Evolutionary conservation across 2,113 vertebrate genomes (phyloP), one percentile per base, ranked within the genome.

Genomic region (Australoheros scitulus): DNA sequence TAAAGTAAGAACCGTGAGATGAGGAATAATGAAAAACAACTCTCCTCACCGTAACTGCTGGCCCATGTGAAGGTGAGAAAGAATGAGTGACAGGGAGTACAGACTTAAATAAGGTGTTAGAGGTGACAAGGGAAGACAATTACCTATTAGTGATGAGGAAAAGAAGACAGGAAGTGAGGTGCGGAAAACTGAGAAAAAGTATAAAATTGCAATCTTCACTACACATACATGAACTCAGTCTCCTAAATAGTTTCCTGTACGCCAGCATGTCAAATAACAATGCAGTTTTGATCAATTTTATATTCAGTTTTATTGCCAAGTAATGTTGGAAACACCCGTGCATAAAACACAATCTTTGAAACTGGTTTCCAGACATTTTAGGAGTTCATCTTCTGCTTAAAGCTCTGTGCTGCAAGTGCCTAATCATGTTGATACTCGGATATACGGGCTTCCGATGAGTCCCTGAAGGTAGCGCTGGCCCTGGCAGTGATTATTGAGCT

Each of bases 381-480:
- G 15, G 41, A 70, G 41, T 70, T 29, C 47, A 29, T 20, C 43
- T 50, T 29, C 15, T 11, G 64, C 2, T 50, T 50, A 68, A 18
- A 70, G 15, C 15, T 5, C 41, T 70, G 41, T 68, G 38, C 38
- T 26, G 41, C 47, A 50, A 68, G 14, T 50, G 65, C 43, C 65
- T 29, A 43, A 70, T 52, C 65, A 32, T 52, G 65, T 32, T 8
- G 80, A 52, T 61, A 4, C 10, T 84, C 43, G 3, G 24, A 87
- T 82, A 26, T 90, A 11, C 90, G 89, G 15, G 81, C 72, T 65
- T 61, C 34, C 1, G 26, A 3, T 3, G 17, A 6, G 91, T 83
- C 89, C 92, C 55, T 93, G 93, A 94, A 94, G 65, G 92, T 86
- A 81, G 55, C 93, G 52, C 83, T 9, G 72, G 89, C 89, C 85